Conservation (phyloP, 2,888 invertebrate genomes). For the Cephus pulcher region DNA sequence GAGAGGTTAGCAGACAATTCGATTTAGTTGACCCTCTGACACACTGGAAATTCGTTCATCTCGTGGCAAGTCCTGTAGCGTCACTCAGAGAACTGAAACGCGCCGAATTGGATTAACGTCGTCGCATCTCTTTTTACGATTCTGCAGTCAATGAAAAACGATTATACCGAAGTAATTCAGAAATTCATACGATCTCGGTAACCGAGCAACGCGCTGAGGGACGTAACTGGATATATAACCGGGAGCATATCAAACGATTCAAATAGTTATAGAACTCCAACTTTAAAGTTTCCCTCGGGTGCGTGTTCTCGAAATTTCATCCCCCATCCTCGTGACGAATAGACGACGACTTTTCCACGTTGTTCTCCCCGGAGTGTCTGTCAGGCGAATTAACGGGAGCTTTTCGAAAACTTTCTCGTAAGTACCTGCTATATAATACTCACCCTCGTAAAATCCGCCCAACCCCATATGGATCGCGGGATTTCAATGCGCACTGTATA, state of each 20-base stretch:
- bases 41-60: background rate
- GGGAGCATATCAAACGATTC: background rate
- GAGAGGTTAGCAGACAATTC: conserved; percentile 16
- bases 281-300: background rate
- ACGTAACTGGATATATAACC: background rate
- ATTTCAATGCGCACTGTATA: background rate
- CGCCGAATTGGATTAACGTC: conserved; percentile 37
- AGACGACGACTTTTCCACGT: background rate
- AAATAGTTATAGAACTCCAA: background rate
- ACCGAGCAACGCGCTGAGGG: background rate
- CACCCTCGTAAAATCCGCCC: background rate
- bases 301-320: background rate
- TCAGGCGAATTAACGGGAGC: background rate
- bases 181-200: background rate
- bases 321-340: background rate
- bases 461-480: background rate
- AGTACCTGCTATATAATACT: background rate
- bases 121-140: conserved; percentile 27
- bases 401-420: background rate
- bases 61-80: conserved; percentile 7
- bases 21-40: conserved; percentile 14
- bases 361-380: background rate
- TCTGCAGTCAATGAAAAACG: background rate
- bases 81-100: conserved; percentile 32
- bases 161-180: background rate